phyloP scores from a whole-genome alignment of 2,797 vertebrate genomes.

The Oryzias sinensis region DNA sequence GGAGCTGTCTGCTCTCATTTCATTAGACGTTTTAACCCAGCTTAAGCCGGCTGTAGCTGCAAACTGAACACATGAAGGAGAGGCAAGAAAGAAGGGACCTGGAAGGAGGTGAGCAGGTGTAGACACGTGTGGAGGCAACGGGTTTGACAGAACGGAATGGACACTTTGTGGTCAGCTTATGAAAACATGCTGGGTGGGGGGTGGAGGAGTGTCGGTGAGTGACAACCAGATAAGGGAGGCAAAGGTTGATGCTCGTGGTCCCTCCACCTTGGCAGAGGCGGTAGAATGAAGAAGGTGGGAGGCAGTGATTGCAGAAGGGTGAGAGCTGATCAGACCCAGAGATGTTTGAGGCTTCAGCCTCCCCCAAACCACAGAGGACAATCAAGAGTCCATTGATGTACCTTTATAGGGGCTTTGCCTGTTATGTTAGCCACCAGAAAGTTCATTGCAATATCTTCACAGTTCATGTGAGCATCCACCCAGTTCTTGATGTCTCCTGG shows the following conservation, averaged over 20 bases:
- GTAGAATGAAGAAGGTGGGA: slow-evolving; percentile 33
- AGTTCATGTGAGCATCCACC: slow-evolving; percentile 99
- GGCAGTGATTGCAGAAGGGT: slow-evolving; percentile 50
- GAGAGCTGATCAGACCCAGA: slow-evolving; percentile 78
- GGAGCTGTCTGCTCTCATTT: slow-evolving; percentile 16
- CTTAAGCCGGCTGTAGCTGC: background rate
- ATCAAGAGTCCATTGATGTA: slow-evolving; percentile 49
- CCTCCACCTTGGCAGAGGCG: slow-evolving; percentile 72
- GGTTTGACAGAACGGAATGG: slow-evolving; percentile 61
- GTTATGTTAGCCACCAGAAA: slow-evolving; percentile 97
- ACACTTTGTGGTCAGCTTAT: slow-evolving; percentile 55
- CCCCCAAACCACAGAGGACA: slow-evolving; percentile 18
- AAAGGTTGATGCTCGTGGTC: slow-evolving; percentile 55
- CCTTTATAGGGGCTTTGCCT: slow-evolving; percentile 98
- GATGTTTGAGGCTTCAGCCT: slow-evolving; percentile 50
- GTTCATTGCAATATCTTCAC: slow-evolving; percentile 99
- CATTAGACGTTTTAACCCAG: background rate
- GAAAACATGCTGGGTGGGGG: slow-evolving; percentile 62
- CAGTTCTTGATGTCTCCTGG: slow-evolving; percentile 99
- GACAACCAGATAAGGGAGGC: slow-evolving; percentile 77
- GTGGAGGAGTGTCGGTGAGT: slow-evolving; percentile 57
- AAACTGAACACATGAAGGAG: slow-evolving; percentile 1
- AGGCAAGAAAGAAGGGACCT: slow-evolving; percentile 28
- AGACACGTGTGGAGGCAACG: slow-evolving; percentile 48
- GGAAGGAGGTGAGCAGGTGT: slow-evolving; percentile 48